Conservation (phyloP, 2,113 vertebrate genomes). For the Sinocyclocheilus anshuiensis region DNA sequence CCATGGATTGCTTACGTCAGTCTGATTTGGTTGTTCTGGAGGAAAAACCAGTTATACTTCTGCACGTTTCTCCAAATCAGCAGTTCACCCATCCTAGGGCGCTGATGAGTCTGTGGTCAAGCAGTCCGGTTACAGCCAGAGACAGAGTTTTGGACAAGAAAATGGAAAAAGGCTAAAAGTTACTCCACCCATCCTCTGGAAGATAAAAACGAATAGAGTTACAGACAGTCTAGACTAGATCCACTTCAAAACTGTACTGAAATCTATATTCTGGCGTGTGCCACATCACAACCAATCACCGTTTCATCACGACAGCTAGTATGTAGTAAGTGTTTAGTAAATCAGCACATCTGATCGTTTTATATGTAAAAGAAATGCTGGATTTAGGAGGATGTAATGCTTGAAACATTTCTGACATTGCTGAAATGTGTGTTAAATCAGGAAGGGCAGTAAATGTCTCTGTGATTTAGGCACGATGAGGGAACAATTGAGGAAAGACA, state of each 20-base stretch:
- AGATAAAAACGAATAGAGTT: neutral
- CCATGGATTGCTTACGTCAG: neutral
- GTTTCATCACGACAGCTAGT: neutral
- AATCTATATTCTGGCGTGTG: neutral
- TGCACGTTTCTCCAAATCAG: neutral
- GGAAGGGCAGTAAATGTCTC: constrained; percentile 68
- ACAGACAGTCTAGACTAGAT: neutral
- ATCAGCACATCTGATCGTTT: constrained; percentile 41
- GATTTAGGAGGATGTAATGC: constrained; percentile 38
- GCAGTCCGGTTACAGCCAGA: neutral
- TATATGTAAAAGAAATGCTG: constrained; percentile 47
- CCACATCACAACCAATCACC: neutral
- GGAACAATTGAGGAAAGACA: too few relatives aligned
- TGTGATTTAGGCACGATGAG: too few relatives aligned
- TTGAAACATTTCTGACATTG: constrained; percentile 74
- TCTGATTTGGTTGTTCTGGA: neutral
- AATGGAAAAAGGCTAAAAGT: neutral
- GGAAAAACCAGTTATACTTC: neutral
- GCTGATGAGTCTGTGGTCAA: constrained; percentile 15
- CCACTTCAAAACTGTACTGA: neutral
- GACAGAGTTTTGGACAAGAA: constrained; percentile 15
- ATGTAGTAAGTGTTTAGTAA: neutral
- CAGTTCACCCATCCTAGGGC: neutral
- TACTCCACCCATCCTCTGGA: constrained; percentile 4
- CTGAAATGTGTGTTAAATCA: constrained; percentile 72